Conservation (phyloP, 2,797 vertebrate genomes). For the Cuculus canorus region DNA sequence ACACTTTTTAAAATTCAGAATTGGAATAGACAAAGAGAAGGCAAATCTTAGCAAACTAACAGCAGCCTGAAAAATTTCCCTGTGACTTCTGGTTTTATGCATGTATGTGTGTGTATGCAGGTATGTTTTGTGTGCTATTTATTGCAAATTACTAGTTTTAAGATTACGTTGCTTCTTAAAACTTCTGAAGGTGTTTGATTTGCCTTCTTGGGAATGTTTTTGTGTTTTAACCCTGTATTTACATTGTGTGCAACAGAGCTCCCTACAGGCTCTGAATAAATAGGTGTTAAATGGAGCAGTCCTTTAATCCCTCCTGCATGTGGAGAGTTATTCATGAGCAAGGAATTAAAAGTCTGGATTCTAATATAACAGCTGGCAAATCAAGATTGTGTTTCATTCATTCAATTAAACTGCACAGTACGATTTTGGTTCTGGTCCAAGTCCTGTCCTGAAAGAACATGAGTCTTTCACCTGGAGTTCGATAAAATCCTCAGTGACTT, state of each 20-base stretch:
- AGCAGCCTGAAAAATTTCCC: neutral
- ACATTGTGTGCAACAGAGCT: neutral
- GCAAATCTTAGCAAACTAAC: neutral
- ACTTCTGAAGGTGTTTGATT: neutral
- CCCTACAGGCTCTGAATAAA: constrained; percentile 9
- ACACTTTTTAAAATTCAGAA: neutral
- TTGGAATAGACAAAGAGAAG: neutral
- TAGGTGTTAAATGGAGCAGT: constrained; percentile 22
- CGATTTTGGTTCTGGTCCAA: neutral
- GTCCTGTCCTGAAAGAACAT: neutral
- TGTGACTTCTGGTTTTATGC: neutral
- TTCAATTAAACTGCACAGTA: constrained; percentile 55
- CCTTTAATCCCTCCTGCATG: neutral
- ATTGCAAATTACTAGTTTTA: neutral
- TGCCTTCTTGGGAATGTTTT: neutral
- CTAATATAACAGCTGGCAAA: constrained; percentile 53
- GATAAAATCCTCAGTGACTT: neutral
- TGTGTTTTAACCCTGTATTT: neutral
- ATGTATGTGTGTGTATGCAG: neutral
- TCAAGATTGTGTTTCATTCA: constrained; percentile 39
- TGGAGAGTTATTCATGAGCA: constrained; percentile 39
- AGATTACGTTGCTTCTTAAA: neutral
- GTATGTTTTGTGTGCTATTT: neutral
- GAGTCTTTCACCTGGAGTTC: neutral
- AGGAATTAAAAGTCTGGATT: constrained; percentile 34